Evolutionary conservation across 2,113 vertebrate genomes (phyloP), one percentile per base, ranked within the genome.

Genomic region (Elaphurus davidianus): DNA sequence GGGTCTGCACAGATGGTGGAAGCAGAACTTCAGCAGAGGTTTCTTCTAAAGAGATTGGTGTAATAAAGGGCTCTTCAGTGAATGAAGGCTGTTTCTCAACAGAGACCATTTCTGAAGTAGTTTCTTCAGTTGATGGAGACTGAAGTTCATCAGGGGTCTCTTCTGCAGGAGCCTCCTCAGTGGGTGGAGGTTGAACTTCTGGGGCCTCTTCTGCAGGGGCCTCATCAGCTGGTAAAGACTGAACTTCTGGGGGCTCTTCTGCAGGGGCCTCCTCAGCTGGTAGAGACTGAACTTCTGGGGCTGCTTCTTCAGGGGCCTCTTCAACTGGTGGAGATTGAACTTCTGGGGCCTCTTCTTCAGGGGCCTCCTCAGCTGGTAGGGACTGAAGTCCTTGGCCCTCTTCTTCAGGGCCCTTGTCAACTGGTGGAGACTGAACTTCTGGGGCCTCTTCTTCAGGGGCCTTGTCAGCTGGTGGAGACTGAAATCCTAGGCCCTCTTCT

Each of bases 311-410:
- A 67, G 33, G 7, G 33, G 64, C 16, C 7, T 67, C 0, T 0
- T n/a, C 62, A 67, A 8, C 16, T 36, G 8, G 8, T 67, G 0
- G 17, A 5, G 17, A 2, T 4, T 67, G 33, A 67, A 67, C 0
- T 2, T 0, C n/a, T 4, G 0, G 16, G 33, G 0, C 0, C 23
- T 40, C 5, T 59, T 21, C 33, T 71, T 89, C 85, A 92, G 5
- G 33, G 33, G 1, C 62, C 33, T n/a, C 0, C 0, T 17, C 30
- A 64, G 7, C 3, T n/a, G 30, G 15, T 64, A 0, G 15, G 9
- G 62, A 17, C 15, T 64, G 15, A 64, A 17, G 1, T 8, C 9
- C 2, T 45, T 50, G 27, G 62, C 9, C 2, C 45, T 62, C 54
- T 17, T 76, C 67, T 36, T 16, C 62, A 83, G 14, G 14, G n/a